Evolutionary conservation across 1,140 invertebrate species (phyloP), one percentile per base, ranked within the genome.

Genomic region (Copidosoma floridanum): DNA sequence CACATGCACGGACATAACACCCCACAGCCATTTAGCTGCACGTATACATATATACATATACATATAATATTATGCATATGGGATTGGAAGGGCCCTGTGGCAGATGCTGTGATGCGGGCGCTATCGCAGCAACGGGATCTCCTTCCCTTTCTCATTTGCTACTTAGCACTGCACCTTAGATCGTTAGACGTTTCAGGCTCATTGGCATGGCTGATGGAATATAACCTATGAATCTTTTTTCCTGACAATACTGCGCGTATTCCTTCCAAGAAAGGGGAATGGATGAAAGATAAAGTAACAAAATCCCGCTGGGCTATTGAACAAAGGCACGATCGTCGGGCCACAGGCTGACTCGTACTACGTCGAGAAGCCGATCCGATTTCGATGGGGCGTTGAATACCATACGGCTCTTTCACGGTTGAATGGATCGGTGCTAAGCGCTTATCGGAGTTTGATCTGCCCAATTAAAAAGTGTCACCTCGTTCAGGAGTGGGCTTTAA

Each of bases 51-150:
- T 18, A 12, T 18, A 41, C 40, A 12, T 5, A 8, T 18, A 41
- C n/a, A n/a, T n/a, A n/a, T n/a, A n/a, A 16, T 50, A 57, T 41
- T 57, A 41, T 40, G 38, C 37, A 35, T 27, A 40, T 21, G 16
- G 11, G 35, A 4, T 18, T 14, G 24, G 20, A n/a, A n/a, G n/a
- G 26, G 32, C n/a, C 7, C 32, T 56, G 6, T 26, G 44, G 43
- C 69, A 70, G 69, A 71, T 71, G 69, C 64, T 43, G 58, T 38
- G 57, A 69, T 71, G 65, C 67, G 69, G 69, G 69, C 52, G 35
- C 20, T 69, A 71, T 71, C 69, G 23, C 16, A 26, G 47, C 32
- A n/a, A 47, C 51, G 60, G 48, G 41, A 69, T 71, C 69, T 71
- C 64, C 35, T n/a, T n/a, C n/a, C n/a, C n/a, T n/a, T n/a, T n/a